Conservation (phyloP, 2,797 vertebrate species). For the Falco concolor region DNA sequence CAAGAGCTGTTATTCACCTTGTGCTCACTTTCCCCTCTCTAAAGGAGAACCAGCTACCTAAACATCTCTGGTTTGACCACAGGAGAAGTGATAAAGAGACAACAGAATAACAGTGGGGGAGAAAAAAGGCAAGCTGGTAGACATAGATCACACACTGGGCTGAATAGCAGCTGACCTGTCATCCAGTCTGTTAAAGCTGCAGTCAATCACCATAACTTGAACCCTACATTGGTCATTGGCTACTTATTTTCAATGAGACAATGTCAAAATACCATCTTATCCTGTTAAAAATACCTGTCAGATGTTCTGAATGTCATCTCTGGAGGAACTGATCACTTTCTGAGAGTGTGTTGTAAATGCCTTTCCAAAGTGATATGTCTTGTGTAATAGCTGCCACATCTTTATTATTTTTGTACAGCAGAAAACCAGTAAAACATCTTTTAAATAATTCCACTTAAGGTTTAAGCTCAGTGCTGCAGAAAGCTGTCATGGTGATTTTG, state of each 20-base stretch:
- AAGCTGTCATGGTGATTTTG: neutral
- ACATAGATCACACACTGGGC: neutral
- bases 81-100: neutral
- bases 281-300: neutral
- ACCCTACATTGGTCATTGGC: neutral
- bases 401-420: neutral
- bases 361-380: neutral
- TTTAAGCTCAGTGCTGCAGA: conserved; percentile 12
- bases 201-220: neutral
- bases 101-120: neutral
- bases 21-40: neutral
- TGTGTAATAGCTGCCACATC: neutral
- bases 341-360: neutral
- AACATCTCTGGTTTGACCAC: neutral
- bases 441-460: conserved; percentile 3
- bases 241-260: conserved; percentile 7
- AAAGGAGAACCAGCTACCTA: neutral
- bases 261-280: neutral
- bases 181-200: neutral
- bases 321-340: neutral
- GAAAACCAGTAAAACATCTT: neutral
- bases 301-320: neutral
- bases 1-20: neutral
- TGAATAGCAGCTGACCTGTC: neutral
- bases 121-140: neutral